phyloP scores from a whole-genome alignment of 2,888 invertebrate species.

The Rotaria magnacalcarata region DNA sequence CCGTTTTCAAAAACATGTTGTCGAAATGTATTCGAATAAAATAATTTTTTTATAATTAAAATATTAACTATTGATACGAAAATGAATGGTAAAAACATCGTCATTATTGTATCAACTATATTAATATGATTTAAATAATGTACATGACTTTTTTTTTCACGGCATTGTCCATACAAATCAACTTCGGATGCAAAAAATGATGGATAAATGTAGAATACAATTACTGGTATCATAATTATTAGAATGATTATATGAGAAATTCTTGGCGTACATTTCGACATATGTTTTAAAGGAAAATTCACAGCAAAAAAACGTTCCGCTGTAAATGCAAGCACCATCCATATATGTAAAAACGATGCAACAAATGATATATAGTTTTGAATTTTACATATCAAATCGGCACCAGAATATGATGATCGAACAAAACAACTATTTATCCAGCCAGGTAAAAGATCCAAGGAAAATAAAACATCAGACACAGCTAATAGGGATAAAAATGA shows the following conservation, averaged over 20 bases:
- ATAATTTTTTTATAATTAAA: constrained; percentile 13
- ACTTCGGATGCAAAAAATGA: constrained; percentile 26
- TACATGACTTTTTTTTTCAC: background rate
- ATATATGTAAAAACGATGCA: constrained; percentile 13
- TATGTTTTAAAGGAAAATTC: constrained; percentile 7
- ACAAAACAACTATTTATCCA: constrained; percentile 12
- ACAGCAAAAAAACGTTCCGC: constrained; percentile 33
- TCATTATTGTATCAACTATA: background rate
- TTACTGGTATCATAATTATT: background rate
- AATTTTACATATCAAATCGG: background rate
- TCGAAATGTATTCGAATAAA: constrained; percentile 29
- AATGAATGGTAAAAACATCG: constrained; percentile 36
- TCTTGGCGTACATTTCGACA: background rate
- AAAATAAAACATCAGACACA: constrained; percentile 1
- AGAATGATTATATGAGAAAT: background rate
- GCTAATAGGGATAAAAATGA: background rate
- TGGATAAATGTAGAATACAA: constrained; percentile 19
- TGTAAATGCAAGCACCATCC: constrained; percentile 33
- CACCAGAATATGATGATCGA: background rate
- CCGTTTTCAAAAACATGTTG: constrained; percentile 17
- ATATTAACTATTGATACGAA: constrained; percentile 19
- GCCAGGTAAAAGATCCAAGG: constrained; percentile 10
- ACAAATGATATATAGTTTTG: constrained; percentile 26
- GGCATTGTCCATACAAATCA: constrained; percentile 28
- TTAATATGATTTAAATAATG: constrained; percentile 1